Evolutionary conservation across 2,113 vertebrate genomes (phyloP).

Genomic region (Clinocottus analis): DNA sequence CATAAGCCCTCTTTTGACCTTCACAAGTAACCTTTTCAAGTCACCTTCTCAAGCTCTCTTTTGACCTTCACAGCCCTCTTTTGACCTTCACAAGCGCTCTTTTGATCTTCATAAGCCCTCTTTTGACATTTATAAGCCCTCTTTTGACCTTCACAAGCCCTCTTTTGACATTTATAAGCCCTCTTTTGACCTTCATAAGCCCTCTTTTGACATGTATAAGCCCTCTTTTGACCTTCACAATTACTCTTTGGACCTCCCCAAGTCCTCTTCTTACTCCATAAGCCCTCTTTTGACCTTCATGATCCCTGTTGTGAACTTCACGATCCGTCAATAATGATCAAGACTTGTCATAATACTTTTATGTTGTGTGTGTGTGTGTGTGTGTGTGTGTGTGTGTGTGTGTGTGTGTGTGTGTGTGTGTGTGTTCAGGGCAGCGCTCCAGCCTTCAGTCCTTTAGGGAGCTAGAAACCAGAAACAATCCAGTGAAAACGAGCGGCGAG

Average conservation of each 20-base stretch:
- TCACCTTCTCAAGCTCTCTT: too few relatives aligned
- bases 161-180: too few relatives aligned
- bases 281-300: conserved; percentile 42
- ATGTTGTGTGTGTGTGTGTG: not conserved
- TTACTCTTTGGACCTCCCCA: too few relatives aligned
- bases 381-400: too few relatives aligned
- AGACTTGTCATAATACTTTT: conserved; percentile 27
- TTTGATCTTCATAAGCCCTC: too few relatives aligned
- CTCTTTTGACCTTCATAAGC: conserved; percentile 40
- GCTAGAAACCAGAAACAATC: conserved; percentile 41
- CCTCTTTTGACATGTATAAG: conserved; percentile 41
- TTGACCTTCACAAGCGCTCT: too few relatives aligned
- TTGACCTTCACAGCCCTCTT: conserved; percentile 46
- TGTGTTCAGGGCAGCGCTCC: not conserved
- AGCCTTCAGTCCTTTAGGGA: not conserved
- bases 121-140: conserved; percentile 39
- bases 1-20: conserved; percentile 39
- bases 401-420: too few relatives aligned
- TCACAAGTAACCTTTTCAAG: too few relatives aligned
- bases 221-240: conserved; percentile 44
- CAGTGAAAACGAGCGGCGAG: conserved; percentile 36
- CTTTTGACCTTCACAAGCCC: conserved; percentile 50
- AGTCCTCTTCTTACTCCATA: too few relatives aligned
- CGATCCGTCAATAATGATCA: conserved; percentile 54
- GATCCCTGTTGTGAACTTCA: conserved; percentile 34